Conservation (phyloP, 2,797 vertebrate species). For the Sebastes goodei region DNA sequence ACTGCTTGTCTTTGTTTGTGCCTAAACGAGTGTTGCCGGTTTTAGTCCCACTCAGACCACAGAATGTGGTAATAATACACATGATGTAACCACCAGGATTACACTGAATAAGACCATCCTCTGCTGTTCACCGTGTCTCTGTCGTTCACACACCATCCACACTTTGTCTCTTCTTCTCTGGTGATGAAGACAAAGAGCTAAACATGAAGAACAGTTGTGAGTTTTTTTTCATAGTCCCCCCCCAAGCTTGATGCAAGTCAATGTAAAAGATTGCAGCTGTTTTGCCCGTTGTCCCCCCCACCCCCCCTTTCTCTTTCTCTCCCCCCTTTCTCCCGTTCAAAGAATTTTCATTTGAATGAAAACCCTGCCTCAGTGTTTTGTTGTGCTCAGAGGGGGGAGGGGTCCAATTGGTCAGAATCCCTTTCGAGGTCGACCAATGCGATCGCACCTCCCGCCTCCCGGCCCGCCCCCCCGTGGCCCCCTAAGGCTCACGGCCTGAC, state of each 20-base stretch:
- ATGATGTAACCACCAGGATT: neutral
- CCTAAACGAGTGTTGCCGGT: no score
- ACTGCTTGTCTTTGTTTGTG: neutral
- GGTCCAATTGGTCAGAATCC: constrained; percentile 74
- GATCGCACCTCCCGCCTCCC: constrained; percentile 35
- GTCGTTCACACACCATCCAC: neutral
- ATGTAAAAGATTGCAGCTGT: constrained; percentile 83
- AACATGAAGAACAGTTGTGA: constrained; percentile 38
- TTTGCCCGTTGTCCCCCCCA: constrained; percentile 39
- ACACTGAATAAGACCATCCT: neutral
- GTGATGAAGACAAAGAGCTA: constrained; percentile 42
- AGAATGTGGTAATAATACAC: no score
- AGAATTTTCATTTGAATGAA: constrained; percentile 86
- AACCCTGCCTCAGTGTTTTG: constrained; percentile 81
- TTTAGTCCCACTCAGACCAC: no score
- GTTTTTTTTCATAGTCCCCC: constrained; percentile 24
- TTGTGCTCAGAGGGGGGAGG: constrained; percentile 73
- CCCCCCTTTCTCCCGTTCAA: constrained; percentile 74
- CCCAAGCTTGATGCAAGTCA: constrained; percentile 75
- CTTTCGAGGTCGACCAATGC: constrained; percentile 71
- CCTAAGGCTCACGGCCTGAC: constrained; percentile 36
- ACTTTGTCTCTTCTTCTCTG: constrained; percentile 10
- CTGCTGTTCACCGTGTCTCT: neutral
- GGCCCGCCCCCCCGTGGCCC: constrained; percentile 49
- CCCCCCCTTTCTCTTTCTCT: neutral